Percentiles rank a stretch among this genome's conserved stretches.
Evolutionary conservation across 1,140 invertebrate species (phyloP).

Genomic region (Chymomyza costata): DNA sequence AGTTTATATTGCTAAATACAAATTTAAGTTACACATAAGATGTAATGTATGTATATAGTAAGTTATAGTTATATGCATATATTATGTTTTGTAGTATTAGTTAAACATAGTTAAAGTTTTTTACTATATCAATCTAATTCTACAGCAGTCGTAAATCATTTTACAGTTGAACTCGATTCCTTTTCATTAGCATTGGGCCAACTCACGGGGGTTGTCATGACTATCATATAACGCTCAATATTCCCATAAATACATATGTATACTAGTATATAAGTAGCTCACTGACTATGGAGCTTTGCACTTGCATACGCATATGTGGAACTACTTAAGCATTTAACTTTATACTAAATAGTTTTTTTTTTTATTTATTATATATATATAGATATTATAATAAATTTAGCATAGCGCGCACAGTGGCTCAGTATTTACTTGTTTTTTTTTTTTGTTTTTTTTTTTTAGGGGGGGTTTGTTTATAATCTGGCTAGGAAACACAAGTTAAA

Average conservation of each 20-base stretch:
- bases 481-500: too few relatives aligned
- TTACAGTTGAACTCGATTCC: slow-evolving; percentile 41
- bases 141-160: slow-evolving; percentile 69
- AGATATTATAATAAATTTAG: too few relatives aligned
- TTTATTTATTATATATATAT: too few relatives aligned
- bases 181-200: background rate
- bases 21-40: slow-evolving; percentile 33
- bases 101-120: slow-evolving; percentile 58
- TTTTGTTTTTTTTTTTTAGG: too few relatives aligned
- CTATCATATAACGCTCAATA: slow-evolving; percentile 65
- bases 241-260: too few relatives aligned
- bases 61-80: slow-evolving; percentile 30
- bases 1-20: slow-evolving; percentile 39
- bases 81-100: slow-evolving; percentile 21
- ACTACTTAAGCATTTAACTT: slow-evolving; percentile 54
- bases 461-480: too few relatives aligned
- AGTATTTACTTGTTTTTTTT: too few relatives aligned
- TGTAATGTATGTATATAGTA: slow-evolving; percentile 37
- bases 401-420: too few relatives aligned
- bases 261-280: too few relatives aligned
- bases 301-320: slow-evolving; percentile 24
- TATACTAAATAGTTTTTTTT: slow-evolving; percentile 48
- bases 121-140: slow-evolving; percentile 44
- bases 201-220: slow-evolving; percentile 47
- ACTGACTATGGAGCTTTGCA: too few relatives aligned